These are phyloP conservation scores for Microtus californicus DNA, from an alignment of 2,797 vertebrate species.

Conservation along the genomic window DNA sequence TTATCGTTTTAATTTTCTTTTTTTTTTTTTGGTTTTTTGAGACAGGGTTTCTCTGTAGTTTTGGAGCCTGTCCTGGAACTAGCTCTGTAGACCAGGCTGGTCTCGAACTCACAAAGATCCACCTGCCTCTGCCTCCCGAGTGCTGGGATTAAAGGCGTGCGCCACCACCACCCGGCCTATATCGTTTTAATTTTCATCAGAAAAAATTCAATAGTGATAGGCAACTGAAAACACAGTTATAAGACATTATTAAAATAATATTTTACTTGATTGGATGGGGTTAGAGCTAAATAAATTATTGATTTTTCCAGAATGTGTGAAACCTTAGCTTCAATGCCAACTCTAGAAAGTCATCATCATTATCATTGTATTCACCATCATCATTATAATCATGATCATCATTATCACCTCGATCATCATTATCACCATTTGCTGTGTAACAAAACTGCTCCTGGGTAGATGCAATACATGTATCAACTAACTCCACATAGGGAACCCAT, in stretches of 20 bases:
- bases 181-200: neutral
- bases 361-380: too few relatives aligned
- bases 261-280: neutral
- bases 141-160: too few relatives aligned
- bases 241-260: slow-evolving; percentile 1
- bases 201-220: neutral
- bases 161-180: too few relatives aligned
- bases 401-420: neutral
- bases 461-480: neutral
- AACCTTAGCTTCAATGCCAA: neutral
- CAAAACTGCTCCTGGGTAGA: neutral
- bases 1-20: slow-evolving; percentile 14
- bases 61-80: too few relatives aligned
- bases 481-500: neutral
- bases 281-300: neutral
- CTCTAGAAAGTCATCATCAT: neutral
- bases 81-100: too few relatives aligned
- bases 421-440: neutral
- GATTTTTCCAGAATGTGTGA: neutral
- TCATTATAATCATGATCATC: neutral
- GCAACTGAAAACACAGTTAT: neutral
- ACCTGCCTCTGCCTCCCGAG: too few relatives aligned
- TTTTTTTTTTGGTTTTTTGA: too few relatives aligned
- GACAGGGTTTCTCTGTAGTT: too few relatives aligned
- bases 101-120: too few relatives aligned